Conservation (phyloP, 2,888 invertebrate genomes). For the Rhimphoctona megacephalus region DNA sequence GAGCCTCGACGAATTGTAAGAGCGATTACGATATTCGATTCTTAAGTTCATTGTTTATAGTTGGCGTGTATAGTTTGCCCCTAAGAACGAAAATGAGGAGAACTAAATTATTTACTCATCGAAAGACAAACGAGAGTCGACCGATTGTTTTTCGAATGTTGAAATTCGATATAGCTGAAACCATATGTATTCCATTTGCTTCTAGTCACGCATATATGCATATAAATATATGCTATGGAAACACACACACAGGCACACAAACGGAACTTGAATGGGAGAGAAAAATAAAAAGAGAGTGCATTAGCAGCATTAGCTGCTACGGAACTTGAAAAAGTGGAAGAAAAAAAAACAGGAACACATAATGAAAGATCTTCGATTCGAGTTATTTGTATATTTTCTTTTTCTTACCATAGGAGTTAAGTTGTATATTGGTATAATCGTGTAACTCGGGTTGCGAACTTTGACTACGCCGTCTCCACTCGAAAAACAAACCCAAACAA, state of each 20-base stretch:
- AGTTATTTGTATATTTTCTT: conserved; percentile 68
- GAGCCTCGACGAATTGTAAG: not conserved
- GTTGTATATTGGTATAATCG: conserved; percentile 71
- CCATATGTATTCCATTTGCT: conserved; percentile 56
- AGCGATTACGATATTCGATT: not conserved
- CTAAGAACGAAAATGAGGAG: conserved; percentile 6
- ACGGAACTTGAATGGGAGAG: conserved; percentile 17
- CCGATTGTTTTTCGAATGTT: conserved; percentile 58
- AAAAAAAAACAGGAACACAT: conserved; percentile 7
- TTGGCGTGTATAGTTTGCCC: conserved; percentile 23
- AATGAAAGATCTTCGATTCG: conserved; percentile 54
- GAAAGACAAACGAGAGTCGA: conserved; percentile 57
- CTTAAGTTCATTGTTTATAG: too few species aligned
- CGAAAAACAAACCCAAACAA: conserved; percentile 26
- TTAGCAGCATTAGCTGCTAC: not conserved
- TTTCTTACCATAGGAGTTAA: conserved; percentile 67
- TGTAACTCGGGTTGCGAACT: conserved; percentile 64
- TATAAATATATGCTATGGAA: conserved; percentile 49
- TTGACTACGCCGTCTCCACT: conserved; percentile 54
- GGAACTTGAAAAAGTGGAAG: conserved; percentile 4
- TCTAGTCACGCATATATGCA: conserved; percentile 61
- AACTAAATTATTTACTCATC: not conserved
- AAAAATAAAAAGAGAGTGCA: conserved; percentile 9
- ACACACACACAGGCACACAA: conserved; percentile 57
- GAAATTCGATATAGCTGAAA: conserved; percentile 46